phyloP scores from a whole-genome alignment of 2,113 vertebrate species.

The Edolisoma coerulescens region DNA sequence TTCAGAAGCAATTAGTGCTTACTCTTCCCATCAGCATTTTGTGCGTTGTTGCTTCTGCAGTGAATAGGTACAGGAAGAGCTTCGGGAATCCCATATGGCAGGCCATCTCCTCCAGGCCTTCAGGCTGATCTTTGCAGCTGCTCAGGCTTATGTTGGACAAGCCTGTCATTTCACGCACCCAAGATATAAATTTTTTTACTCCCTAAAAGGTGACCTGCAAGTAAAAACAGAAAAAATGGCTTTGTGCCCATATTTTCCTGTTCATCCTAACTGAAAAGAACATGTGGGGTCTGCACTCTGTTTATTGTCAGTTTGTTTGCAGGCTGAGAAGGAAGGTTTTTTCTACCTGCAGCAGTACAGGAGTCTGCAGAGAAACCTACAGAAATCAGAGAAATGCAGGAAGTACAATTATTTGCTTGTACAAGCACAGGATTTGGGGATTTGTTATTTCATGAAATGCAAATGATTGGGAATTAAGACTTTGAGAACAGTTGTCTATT shows the following conservation, averaged over 20 bases:
- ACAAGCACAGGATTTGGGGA: background rate
- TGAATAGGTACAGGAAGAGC: background rate
- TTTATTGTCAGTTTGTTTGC: background rate
- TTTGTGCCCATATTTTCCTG: background rate
- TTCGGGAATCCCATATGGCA: constrained; percentile 36
- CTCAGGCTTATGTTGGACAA: constrained; percentile 37
- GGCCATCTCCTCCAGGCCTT: constrained; percentile 1
- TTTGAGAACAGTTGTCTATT: background rate
- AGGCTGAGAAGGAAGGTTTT: background rate
- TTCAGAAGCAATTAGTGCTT: background rate
- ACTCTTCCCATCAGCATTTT: constrained; percentile 13
- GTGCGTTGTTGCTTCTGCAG: background rate
- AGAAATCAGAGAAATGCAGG: background rate
- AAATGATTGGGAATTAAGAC: background rate
- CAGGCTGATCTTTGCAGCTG: constrained; percentile 37
- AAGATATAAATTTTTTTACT: background rate
- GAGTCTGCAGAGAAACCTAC: background rate
- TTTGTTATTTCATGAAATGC: background rate
- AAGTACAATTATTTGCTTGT: background rate
- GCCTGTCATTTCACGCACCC: background rate
- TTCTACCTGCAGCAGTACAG: background rate
- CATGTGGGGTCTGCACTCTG: background rate
- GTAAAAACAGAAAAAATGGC: background rate
- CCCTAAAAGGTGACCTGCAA: constrained; percentile 7
- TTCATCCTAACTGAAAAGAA: background rate